Evolutionary conservation across 2,797 vertebrate genomes (phyloP), one percentile per base, ranked within the genome.

Genomic region (Poecilia picta): DNA sequence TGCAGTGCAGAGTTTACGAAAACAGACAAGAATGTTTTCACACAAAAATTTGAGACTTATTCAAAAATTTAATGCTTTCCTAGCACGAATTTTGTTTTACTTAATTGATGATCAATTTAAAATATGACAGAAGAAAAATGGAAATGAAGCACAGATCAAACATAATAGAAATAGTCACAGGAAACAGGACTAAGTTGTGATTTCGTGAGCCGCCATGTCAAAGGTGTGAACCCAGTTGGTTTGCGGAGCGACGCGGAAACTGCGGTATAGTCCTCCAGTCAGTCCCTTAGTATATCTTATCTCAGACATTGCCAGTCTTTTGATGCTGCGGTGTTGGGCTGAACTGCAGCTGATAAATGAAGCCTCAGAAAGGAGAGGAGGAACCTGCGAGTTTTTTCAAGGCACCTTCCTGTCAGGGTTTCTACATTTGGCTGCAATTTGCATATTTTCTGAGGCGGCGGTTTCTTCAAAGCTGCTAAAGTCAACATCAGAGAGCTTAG

Each of bases 351-450:
- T 28, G 68, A 71, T 71, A 45, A 71, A 7, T 45, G 41, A 8
- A 16, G 11, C 36, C 12, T 45, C 41, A 46, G 46, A 71, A 46
- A 71, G 68, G 25, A 8, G 41, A 13, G 13, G 45, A 71, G 41
- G 25, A 71, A 71, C 68, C 68, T 71, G 25, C 13, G 25, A n/a
- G 41, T 71, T 71, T 46, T 71, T 71, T 46, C 41, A 45, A 71
- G 68, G 41, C 68, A 71, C 68, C 41, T 43, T 70, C 20, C 39
- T 46, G 41, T 71, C 68, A 71, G 68, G 25, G 68, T 71, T 45
- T 71, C 68, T 71, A 71, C 41, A 45, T 71, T 71, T 71, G 68
- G 25, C 68, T 71, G 46, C 46, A 16, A 71, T 71, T 71, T 71
- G 68, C 68, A 71, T 45, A 71, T 46, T 71, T 71, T 45, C 41